Evolutionary conservation across 2,888 invertebrate species (phyloP).

Genomic region (Pyrocoelia pectoralis): DNA sequence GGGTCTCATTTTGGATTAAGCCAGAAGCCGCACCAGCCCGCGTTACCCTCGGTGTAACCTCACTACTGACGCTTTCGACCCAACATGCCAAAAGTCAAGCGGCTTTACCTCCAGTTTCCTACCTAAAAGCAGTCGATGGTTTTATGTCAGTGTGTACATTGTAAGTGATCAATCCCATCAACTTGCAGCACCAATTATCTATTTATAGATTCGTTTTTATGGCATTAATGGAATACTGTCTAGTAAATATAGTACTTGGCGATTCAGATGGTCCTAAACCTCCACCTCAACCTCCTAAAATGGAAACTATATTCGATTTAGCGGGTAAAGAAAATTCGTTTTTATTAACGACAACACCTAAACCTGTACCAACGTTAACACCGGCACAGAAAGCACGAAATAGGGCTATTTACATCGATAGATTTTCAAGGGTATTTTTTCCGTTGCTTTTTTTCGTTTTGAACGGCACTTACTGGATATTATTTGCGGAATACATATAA

Average conservation of each 20-base stretch:
- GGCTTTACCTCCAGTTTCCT: conserved; percentile 92
- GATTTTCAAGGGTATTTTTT: conserved; percentile 74
- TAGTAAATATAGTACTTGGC: conserved; percentile 85
- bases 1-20: conserved; percentile 96
- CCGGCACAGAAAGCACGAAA: conserved; percentile 69
- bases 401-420: conserved; percentile 74
- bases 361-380: conserved; percentile 59
- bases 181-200: not conserved
- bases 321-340: conserved; percentile 60
- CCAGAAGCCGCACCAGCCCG: conserved; percentile 93
- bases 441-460: conserved; percentile 73
- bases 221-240: conserved; percentile 92
- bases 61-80: conserved; percentile 86
- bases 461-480: conserved; percentile 76
- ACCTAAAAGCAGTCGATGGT: conserved; percentile 90
- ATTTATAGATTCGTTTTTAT: conserved; percentile 82
- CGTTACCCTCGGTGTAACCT: conserved; percentile 91
- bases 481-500: conserved; percentile 76
- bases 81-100: conserved; percentile 95
- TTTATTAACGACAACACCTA: conserved; percentile 53
- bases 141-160: conserved; percentile 94
- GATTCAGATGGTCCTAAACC: conserved; percentile 69
- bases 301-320: conserved; percentile 65
- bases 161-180: conserved; percentile 59
- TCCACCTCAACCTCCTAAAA: conserved; percentile 64